Percentiles rank a stretch among this genome's conserved stretches.
phyloP scores from a whole-genome alignment of 2,797 vertebrate species.

The Pseudomugil tenellus region DNA sequence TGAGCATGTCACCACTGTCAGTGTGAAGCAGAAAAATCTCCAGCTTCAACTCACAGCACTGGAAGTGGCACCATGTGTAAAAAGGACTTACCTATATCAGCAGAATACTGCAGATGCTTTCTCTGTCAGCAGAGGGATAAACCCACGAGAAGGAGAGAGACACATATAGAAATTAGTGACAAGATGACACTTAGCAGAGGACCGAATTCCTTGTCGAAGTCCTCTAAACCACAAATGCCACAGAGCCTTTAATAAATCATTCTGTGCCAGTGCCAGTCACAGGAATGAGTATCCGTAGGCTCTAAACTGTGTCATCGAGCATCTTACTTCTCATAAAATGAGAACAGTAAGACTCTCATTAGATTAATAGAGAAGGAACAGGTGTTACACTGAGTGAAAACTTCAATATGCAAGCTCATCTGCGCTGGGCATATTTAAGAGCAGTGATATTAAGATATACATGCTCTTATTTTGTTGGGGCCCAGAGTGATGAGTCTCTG shows the following conservation, averaged over 20 bases:
- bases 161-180: slow-evolving; percentile 85
- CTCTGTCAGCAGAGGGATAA: slow-evolving; percentile 84
- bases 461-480: slow-evolving; percentile 12
- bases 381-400: slow-evolving; percentile 11
- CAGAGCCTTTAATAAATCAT: slow-evolving; percentile 37
- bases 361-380: background rate
- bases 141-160: slow-evolving; percentile 83
- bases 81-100: slow-evolving; percentile 87
- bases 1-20: slow-evolving; percentile 58
- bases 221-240: slow-evolving; percentile 49
- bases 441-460: slow-evolving; percentile 38
- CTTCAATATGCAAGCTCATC: slow-evolving; percentile 5
- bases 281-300: slow-evolving; percentile 24
- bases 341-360: slow-evolving; percentile 34
- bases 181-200: slow-evolving; percentile 68
- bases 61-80: slow-evolving; percentile 60
- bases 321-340: slow-evolving; percentile 61
- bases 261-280: slow-evolving; percentile 56
- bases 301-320: slow-evolving; percentile 18
- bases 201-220: slow-evolving; percentile 63
- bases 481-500: background rate
- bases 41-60: slow-evolving; percentile 63
- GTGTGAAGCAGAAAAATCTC: slow-evolving; percentile 67
- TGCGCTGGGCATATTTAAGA: slow-evolving; percentile 6
- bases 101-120: slow-evolving; percentile 79